Conservation (phyloP, 2,888 invertebrate genomes). For the Ceraclea dissimilis region DNA sequence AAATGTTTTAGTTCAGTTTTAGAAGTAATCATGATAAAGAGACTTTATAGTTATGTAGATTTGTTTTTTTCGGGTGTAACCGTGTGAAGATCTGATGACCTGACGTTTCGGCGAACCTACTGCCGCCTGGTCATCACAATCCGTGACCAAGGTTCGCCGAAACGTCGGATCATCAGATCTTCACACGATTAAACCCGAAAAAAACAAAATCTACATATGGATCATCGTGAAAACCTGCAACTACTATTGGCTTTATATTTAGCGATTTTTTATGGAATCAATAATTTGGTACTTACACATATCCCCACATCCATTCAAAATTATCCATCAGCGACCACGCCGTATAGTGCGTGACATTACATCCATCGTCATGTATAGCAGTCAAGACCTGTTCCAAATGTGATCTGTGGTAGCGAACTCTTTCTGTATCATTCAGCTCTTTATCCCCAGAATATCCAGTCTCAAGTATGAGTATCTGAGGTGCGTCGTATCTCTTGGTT, state of each 20-base stretch:
- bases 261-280: no score
- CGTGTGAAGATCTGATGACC: no score
- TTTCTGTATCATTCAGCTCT: conserved; percentile 31
- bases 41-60: no score
- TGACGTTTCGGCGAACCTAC: no score
- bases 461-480: conserved; percentile 50
- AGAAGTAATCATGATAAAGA: no score
- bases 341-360: conserved; percentile 27
- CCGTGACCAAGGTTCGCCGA: no score
- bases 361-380: conserved; percentile 30
- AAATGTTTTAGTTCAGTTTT: no score
- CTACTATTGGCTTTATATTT: no score
- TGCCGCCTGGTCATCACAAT: no score
- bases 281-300: conserved; percentile 37
- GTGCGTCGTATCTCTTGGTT: conserved; percentile 48
- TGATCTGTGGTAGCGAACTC: conserved; percentile 30
- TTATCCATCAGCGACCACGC: conserved; percentile 51
- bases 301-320: conserved; percentile 57
- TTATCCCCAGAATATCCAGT: conserved; percentile 48
- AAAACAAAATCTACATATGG: neutral
- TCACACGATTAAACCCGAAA: neutral
- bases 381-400: conserved; percentile 28
- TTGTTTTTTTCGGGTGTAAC: no score
- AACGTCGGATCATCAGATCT: no score
- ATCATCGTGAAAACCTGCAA: no score